Conservation (phyloP, 2,888 invertebrate species). For the Drosophila birchii region DNA sequence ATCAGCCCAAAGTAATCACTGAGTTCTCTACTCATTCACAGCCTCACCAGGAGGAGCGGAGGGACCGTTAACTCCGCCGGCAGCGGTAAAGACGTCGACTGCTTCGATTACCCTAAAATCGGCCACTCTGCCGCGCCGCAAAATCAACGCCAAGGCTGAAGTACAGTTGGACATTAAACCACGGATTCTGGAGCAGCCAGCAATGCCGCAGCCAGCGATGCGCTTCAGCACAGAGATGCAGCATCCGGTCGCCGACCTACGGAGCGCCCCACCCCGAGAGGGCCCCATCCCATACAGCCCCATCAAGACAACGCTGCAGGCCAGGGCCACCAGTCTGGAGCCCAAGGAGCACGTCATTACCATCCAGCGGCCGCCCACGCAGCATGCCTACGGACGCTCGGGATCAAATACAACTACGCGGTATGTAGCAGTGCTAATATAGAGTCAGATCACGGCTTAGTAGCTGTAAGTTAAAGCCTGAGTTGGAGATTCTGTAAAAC, state of each 20-base stretch:
- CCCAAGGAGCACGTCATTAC: slow-evolving; percentile 90
- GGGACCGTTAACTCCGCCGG: slow-evolving; percentile 53
- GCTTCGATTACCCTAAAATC: slow-evolving; percentile 89
- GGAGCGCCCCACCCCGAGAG: slow-evolving; percentile 84
- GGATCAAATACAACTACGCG: slow-evolving; percentile 82
- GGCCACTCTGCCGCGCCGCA: slow-evolving; percentile 88
- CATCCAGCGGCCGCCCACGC: slow-evolving; percentile 86
- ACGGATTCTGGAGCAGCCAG: slow-evolving; percentile 79
- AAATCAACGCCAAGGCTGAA: slow-evolving; percentile 88
- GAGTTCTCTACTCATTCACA: slow-evolving; percentile 32
- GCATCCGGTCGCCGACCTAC: slow-evolving; percentile 86
- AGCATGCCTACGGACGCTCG: slow-evolving; percentile 82
- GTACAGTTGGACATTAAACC: slow-evolving; percentile 87
- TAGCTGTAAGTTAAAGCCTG: no score
- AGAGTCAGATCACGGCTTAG: no score
- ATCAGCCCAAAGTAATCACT: slow-evolving; percentile 9
- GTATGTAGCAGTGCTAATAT: no score
- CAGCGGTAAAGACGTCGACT: slow-evolving; percentile 86
- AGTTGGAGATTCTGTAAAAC: no score
- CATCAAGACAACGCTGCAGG: slow-evolving; percentile 78
- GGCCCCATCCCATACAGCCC: slow-evolving; percentile 83
- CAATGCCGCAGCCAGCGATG: slow-evolving; percentile 79
- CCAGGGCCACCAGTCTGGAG: slow-evolving; percentile 87
- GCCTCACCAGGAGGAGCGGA: slow-evolving; percentile 78
- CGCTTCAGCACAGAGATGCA: slow-evolving; percentile 88